phyloP scores from a whole-genome alignment of 2,888 invertebrate species.

The Laothoe populi region DNA sequence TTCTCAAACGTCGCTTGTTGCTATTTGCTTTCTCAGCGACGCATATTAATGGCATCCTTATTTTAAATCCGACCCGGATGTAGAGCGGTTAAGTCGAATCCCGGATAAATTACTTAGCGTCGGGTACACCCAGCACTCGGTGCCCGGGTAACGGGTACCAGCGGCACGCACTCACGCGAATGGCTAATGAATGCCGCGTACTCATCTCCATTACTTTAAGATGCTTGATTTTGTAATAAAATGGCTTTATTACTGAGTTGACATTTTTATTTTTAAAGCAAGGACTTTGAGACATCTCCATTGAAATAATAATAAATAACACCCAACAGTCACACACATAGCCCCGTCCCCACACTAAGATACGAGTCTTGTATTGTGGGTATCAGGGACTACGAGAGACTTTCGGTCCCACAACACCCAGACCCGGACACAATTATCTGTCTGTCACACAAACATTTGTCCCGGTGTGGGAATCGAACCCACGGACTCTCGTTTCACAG shows the following conservation, averaged over 20 bases:
- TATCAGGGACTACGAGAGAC: no score
- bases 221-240: conserved; percentile 17
- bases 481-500: no score
- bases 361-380: no score
- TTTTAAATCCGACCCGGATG: conserved; percentile 67
- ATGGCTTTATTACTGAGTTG: conserved; percentile 5
- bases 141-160: conserved; percentile 32
- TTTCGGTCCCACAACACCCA: no score
- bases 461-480: no score
- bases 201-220: conserved; percentile 19
- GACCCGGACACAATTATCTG: no score
- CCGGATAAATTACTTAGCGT: conserved; percentile 73
- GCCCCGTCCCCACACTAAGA: no score
- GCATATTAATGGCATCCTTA: conserved; percentile 75
- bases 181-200: conserved; percentile 36
- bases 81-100: conserved; percentile 69
- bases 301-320: no score
- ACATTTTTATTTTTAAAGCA: not conserved
- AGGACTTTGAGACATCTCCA: not conserved
- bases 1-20: conserved; percentile 52
- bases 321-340: no score
- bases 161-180: conserved; percentile 39
- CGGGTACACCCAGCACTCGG: conserved; percentile 45
- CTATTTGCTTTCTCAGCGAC: conserved; percentile 64
- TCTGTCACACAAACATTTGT: no score